Evolutionary conservation across 2,888 invertebrate species (phyloP), one percentile per base, ranked within the genome.

Genomic region (Tetragnatha montana): DNA sequence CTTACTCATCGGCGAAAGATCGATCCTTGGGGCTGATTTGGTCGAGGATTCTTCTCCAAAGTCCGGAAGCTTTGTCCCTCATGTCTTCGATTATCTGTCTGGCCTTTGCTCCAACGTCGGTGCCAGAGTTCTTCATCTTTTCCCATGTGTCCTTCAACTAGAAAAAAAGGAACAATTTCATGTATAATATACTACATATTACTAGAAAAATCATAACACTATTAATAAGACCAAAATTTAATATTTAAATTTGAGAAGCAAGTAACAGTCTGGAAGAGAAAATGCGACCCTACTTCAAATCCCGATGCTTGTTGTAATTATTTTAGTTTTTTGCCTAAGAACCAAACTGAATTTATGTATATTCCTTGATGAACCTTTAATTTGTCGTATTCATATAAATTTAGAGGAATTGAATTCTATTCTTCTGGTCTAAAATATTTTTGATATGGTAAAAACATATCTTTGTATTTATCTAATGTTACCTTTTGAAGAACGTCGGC

Each of bases 51-150:
- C 50, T 78, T 14, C 82, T 21, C 78, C 85, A 87, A 51, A 73
- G 81, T 49, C 86, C 85, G 35, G 78, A 82, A 10, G 81, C 89
- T 14, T 87, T 90, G 19, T 86, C 89, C 50, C 82, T 90, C 68
- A 90, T 17, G 12, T 82, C 76, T 1, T 82, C 74, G 12, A 87
- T 6, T 0, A 87, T 60, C n/a, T 87, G 86, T 49, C 70, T 83
- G 35, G 82, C 87, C 21, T 83, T 87, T 7, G 50, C 74, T 8
- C 87, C 83, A 0, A 90, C 0, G 49, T 82, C 87, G 7, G 69
- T 75, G 17, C 75, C 80, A 50, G 78, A 14, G 12, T 87, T 80
- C 75, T 49, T 87, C 35, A 90, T 22, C 73, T 74, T 87, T 14
- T 76, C 80, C 0, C 80, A 21, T n/a, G 87, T 17, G 6, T 87